Base-by-base conservation (phyloP, 23 tunicate genomes). In the Botrylloides violaceus region DNA sequence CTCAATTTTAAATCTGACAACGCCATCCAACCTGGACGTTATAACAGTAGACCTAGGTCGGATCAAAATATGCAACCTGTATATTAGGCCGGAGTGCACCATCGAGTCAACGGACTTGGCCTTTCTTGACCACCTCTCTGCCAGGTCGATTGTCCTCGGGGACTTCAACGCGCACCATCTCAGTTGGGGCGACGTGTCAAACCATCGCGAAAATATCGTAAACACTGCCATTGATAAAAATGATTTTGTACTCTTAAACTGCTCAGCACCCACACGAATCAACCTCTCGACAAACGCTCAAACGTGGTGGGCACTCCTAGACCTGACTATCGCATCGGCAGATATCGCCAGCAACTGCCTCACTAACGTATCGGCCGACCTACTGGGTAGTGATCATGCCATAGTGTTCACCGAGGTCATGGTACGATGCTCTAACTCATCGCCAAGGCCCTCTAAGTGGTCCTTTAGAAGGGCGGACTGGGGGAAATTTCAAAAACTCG, bases 351-450 rank as follows among this genome's bases (percentile, higher is more conserved):
- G 7, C 23, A 59, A 59, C 9, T 59, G 64, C 30, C 9, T n/a
- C 19, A 22, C 29, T 59, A 26, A 18, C 9, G 64, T 59, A 23
- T 7, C 64, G 9, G 64, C 9, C 28, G 18, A 59, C 7, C 64
- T 59, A 6, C 23, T 59, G 29, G 64, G 64, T 6, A 59, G 64
- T 22, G 64, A 59, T 22, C 64, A 59, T 22, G 53, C 53, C 9
- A 43, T 43, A 7, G 7, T 59, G 7, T 6, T 59, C 64, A 59
- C 64, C 26, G 7, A 18, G 64, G 9, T 7, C 64, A 59, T 6
- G 7, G 28, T 7, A 6, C 6, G 29, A 23, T 7, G 9, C 64
- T 59, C 19, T 9, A 26, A 6, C 26, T 59, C 30, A 6, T 22
- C 28, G 19, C 29, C 64, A 59, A 22, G 7, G 64, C 28, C 28